phyloP scores from a whole-genome alignment of 2,888 invertebrate genomes.

The Anoncus sp. region DNA sequence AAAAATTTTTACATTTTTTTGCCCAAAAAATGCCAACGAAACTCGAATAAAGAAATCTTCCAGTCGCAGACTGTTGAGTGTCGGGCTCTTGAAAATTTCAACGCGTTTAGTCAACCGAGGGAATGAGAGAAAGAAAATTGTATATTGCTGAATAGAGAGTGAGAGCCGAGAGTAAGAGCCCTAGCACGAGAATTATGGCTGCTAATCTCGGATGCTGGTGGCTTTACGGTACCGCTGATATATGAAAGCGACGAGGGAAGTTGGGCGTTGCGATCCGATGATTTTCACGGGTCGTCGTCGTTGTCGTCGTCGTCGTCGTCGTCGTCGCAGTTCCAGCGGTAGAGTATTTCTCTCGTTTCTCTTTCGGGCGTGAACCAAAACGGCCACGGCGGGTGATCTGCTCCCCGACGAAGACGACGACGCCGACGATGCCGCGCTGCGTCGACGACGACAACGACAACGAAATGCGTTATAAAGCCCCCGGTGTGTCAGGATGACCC shows the following conservation, averaged over 20 bases:
- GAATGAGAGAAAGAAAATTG: conserved; percentile 17
- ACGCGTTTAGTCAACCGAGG: conserved; percentile 44
- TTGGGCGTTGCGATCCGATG: conserved; percentile 58
- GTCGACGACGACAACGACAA: conserved; percentile 30
- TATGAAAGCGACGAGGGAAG: conserved; percentile 66
- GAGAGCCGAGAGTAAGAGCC: not conserved
- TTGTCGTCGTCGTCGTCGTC: conserved; percentile 28
- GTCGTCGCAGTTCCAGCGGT: conserved; percentile 38
- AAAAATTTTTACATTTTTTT: too few relatives aligned
- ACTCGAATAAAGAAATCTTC: conserved; percentile 5
- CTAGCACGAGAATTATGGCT: conserved; percentile 70
- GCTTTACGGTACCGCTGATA: conserved; percentile 69
- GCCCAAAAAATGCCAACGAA: not conserved
- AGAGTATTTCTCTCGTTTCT: conserved; percentile 47
- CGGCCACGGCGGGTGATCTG: conserved; percentile 51
- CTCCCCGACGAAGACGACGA: conserved; percentile 22
- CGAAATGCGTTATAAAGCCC: conserved; percentile 38
- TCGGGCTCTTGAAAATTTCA: conserved; percentile 22
- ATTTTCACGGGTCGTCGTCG: conserved; percentile 56
- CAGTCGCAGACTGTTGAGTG: not conserved
- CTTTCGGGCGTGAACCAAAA: conserved; percentile 63
- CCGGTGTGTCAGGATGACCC: conserved; percentile 50
- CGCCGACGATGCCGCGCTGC: conserved; percentile 32
- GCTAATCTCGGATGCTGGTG: conserved; percentile 75
- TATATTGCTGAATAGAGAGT: conserved; percentile 5